Evolutionary conservation across 53 echinoderm and acorn worm species (phyloP).

Genomic region (Temnopleurus reevesii): DNA sequence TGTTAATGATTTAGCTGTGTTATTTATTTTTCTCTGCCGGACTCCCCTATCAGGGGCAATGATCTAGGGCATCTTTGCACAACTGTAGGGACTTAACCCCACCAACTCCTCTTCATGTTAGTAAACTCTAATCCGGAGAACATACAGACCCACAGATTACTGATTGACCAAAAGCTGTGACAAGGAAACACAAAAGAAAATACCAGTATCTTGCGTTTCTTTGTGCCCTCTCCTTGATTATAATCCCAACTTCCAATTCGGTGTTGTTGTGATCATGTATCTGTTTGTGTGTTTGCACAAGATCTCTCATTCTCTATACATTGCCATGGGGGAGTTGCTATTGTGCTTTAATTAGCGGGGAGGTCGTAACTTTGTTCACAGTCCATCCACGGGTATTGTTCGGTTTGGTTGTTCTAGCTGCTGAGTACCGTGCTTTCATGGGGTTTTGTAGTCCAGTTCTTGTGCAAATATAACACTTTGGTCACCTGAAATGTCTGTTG

Average conservation of each 20-base stretch:
- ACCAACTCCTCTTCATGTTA: conserved; percentile 11
- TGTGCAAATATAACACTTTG: conserved; percentile 7
- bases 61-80: conserved; percentile 47
- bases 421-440: background rate
- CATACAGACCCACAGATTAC: conserved; percentile 42
- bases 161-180: conserved; percentile 34
- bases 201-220: conserved; percentile 26
- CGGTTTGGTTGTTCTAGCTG: background rate
- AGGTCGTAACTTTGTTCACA: conserved; percentile 31
- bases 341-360: conserved; percentile 59
- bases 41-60: background rate
- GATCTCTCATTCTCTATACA: background rate
- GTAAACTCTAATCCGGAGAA: background rate
- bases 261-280: conserved; percentile 51
- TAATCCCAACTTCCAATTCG: conserved; percentile 56
- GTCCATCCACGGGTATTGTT: background rate
- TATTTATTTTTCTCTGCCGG: conserved; percentile 13
- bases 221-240: conserved; percentile 20
- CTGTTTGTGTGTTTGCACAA: background rate
- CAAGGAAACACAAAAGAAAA: conserved; percentile 32
- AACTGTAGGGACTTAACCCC: conserved; percentile 24
- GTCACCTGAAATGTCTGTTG: conserved; percentile 13
- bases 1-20: conserved; percentile 60
- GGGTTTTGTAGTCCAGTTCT: background rate
- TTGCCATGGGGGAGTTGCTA: background rate